Evolutionary conservation across 2,797 vertebrate genomes (phyloP).

Genomic region (Phataginus tetradactyla): DNA sequence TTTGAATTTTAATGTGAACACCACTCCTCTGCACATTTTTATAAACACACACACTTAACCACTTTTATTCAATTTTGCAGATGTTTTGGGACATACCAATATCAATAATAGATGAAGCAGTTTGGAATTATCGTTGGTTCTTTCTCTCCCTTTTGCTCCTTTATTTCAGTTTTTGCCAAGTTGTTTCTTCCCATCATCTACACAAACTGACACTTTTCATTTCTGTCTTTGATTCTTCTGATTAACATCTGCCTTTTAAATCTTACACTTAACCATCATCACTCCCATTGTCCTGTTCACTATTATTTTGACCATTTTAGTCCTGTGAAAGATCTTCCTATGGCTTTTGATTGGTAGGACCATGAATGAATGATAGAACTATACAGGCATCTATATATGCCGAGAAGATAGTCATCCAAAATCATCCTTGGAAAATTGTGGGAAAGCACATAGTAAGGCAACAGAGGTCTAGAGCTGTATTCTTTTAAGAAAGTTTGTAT

Average conservation of each 20-base stretch:
- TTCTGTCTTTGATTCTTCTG: not conserved
- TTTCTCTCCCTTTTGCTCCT: not conserved
- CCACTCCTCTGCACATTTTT: not conserved
- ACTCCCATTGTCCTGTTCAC: not conserved
- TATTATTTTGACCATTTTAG: not conserved
- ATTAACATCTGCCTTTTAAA: not conserved
- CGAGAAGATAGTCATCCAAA: not conserved
- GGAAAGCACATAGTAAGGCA: not conserved
- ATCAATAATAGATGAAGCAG: not conserved
- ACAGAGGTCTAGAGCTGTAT: not conserved
- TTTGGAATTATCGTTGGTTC: constrained; percentile 17
- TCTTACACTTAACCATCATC: not conserved
- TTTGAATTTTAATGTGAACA: constrained; percentile 15
- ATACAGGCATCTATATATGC: not conserved
- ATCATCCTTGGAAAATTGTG: not conserved
- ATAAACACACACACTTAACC: not conserved
- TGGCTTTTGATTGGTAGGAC: not conserved
- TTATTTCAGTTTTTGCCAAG: not conserved
- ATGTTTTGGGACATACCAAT: not conserved
- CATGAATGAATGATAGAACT: not conserved
- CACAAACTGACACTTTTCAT: not conserved
- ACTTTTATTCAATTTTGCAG: constrained; percentile 12
- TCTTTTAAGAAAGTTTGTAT: not conserved
- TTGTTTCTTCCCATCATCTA: not conserved
- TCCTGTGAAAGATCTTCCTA: not conserved